These are phyloP conservation scores for Drosophila nannoptera DNA, from an alignment of 1,140 invertebrate species.

Conservation along the genomic window DNA sequence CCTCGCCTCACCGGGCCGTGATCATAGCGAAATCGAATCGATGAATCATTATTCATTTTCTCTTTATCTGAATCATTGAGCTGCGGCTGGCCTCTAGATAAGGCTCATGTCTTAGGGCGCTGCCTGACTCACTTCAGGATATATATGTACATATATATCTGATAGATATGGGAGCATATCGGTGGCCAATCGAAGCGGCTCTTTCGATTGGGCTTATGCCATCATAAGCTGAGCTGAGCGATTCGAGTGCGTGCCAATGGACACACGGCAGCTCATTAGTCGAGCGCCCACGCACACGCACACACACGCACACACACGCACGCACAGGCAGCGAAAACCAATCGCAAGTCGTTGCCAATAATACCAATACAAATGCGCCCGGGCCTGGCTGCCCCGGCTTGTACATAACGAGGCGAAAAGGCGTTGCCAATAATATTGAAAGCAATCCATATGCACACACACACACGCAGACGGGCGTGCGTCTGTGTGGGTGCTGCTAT, in stretches of 20 bases:
- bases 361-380: constrained; percentile 38
- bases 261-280: constrained; percentile 16
- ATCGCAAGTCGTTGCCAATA: constrained; percentile 43
- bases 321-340: constrained; percentile 36
- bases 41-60: constrained; percentile 17
- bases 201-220: too few relatives aligned
- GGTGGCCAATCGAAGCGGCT: too few relatives aligned
- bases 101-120: not conserved
- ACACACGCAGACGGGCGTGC: not conserved
- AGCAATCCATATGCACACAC: constrained; percentile 30
- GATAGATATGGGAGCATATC: too few relatives aligned
- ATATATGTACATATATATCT: too few relatives aligned
- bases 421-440: constrained; percentile 51
- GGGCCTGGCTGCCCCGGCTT: not conserved
- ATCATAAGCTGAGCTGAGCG: too few relatives aligned
- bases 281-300: constrained; percentile 6
- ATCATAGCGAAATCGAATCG: not conserved
- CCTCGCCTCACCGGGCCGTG: too few relatives aligned
- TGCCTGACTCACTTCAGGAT: constrained; percentile 23
- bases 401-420: constrained; percentile 30
- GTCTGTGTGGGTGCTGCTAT: constrained; percentile 37
- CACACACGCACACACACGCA: constrained; percentile 11
- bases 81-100: constrained; percentile 8
- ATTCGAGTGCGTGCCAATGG: constrained; percentile 15
- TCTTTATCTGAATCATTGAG: constrained; percentile 22